Base-by-base conservation (phyloP, 1,140 invertebrate genomes). In the Zaprionus africanus region DNA sequence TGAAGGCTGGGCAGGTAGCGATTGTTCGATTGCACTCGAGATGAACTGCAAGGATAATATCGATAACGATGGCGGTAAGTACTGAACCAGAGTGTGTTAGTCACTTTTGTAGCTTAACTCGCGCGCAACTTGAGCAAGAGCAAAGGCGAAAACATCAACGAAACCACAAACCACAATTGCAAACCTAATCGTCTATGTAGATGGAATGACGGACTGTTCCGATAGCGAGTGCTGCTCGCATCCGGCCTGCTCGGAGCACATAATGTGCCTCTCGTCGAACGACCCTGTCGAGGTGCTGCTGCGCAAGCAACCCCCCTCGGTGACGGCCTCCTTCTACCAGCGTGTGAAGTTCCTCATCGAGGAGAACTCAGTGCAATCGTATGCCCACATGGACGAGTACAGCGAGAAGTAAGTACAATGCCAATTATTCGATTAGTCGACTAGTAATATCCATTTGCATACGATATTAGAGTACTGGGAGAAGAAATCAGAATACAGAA, bases 301-400 rank as follows among this genome's bases (percentile, higher is more conserved):
- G 0, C 94, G 98, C 36, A 99, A 99, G 94, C 98, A 99, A 88
- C 98, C 98, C 2, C 98, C 98, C 11, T 97, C 97, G 43, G 97
- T 99, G 38, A 99, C 98, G 1, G 98, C 98, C 6, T 98, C 98
- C 1, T 99, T 99, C 93, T 99, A 99, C 92, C 98, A 99, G 92
- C 95, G 98, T 49, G 98, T 99, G 92, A 98, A 98, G 92, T 99
- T 99, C 93, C 95, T 99, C 63, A 98, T 99, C 68, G 98, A 99
- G 94, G 98, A 99, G 93, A 98, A 99, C 93, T 98, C 98, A 68
- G 98, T 99, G 28, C 99, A 99, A 93, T 98, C 97, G 88, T 99
- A 99, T 94, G 98, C 98, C 24, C 97, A 98, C 91, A 96, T 97
- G 94, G 97, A 98, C 93, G 97, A 99, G 93, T 99, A 99, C 94